Base-by-base conservation (phyloP, 2,113 vertebrate genomes). In the Neopipo cinnamomea region DNA sequence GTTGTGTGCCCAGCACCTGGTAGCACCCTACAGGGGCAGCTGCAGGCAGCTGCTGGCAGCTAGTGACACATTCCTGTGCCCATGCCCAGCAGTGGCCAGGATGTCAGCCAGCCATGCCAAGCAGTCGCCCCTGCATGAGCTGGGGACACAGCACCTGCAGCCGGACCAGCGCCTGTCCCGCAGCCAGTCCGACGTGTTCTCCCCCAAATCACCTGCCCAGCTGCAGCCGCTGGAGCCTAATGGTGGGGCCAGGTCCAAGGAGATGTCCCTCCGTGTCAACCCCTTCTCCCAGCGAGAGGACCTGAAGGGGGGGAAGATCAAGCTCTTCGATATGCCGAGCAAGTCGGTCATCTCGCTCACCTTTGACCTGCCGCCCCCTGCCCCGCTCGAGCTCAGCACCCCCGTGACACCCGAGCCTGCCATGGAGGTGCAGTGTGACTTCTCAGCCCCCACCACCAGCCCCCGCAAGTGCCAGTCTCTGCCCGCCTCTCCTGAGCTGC, bases 241-340 rank as follows among this genome's bases (percentile, higher is more conserved):
- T 14, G 14, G 41, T 0, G 97, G 61, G 61, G 89, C 98, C 37
- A 95, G 89, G 52, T 55, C 91, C 74, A 95, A 76, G 78, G 98
- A 98, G 68, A 98, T 61, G 1, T 98, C 97, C 2, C 95, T 95
- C 2, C 98, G 99, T 13, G 95, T 99, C 95, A 99, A 99, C 96
- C 99, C 99, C 17, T 99, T 99, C 96, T 99, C 99, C 50, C 98
- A 98, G 41, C 98, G 99, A 16, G 98, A 99, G 94, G 99, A 99
- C 97, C 97, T 99, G 70, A 98, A 99, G 21, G 99, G 99, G 4
- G 99, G 99, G 12, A 98, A 98, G 76, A 99, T 99, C 93, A 99
- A 99, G 97, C 98, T 99, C 52, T 98, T 99, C 11, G 99, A 99
- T 96, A 99, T 98, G 0, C 99, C 99, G 10, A 99, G 98, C 98